Conservation (phyloP, 2,113 vertebrate species). For the Nerophis ophidion region DNA sequence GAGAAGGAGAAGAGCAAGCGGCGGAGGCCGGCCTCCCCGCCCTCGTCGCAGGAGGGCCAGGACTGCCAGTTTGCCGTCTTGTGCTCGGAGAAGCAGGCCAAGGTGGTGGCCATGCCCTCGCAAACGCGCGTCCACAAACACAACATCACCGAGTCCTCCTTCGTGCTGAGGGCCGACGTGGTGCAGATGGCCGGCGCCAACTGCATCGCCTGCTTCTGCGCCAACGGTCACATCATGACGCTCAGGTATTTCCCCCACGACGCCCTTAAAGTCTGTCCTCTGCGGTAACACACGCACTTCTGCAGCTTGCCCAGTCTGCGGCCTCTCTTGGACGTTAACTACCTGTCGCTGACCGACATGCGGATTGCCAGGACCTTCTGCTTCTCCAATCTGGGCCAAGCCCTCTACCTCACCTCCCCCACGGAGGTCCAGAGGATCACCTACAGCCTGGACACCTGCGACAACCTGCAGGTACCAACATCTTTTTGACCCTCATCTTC, state of each 20-base stretch:
- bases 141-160: constrained; percentile 94
- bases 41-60: constrained; percentile 87
- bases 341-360: constrained; percentile 97
- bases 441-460: constrained; percentile 96
- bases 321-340: constrained; percentile 93
- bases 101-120: constrained; percentile 89
- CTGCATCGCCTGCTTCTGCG: constrained; percentile 96
- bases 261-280: not conserved
- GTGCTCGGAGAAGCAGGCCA: constrained; percentile 97
- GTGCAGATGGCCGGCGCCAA: constrained; percentile 80
- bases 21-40: constrained; percentile 84
- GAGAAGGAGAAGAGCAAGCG: constrained; percentile 87
- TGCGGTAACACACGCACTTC: not conserved
- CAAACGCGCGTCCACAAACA: constrained; percentile 90
- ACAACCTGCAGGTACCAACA: constrained; percentile 88
- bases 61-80: constrained; percentile 89
- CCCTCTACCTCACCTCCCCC: constrained; percentile 91
- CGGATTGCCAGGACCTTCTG: constrained; percentile 97
- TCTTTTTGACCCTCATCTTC: too few relatives aligned
- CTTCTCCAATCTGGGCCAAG: constrained; percentile 96
- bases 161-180: constrained; percentile 91
- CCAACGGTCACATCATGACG: constrained; percentile 97
- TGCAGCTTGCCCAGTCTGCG: constrained; percentile 92
- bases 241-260: constrained; percentile 74
- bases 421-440: constrained; percentile 98